Evolutionary conservation across 2,888 invertebrate species (phyloP).

Genomic region (Chloroclystis v-ata): DNA sequence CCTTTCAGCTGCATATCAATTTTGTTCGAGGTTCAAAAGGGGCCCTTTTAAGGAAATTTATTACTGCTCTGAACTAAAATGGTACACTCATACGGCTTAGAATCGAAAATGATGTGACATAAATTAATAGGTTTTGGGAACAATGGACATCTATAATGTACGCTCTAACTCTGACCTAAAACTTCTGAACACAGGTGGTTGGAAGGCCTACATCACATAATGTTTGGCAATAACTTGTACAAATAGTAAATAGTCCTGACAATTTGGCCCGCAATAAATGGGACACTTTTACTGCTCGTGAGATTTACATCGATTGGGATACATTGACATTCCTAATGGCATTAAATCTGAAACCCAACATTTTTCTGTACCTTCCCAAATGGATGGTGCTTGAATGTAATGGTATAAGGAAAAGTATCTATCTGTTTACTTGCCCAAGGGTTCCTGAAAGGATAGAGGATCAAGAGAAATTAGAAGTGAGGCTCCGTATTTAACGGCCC

Average conservation of each 20-base stretch:
- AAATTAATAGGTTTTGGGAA: slow-evolving; percentile 5
- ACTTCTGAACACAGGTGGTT: slow-evolving; percentile 18
- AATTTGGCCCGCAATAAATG: slow-evolving; percentile 40
- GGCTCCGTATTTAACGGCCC: slow-evolving; percentile 13
- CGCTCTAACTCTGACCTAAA: slow-evolving; percentile 5
- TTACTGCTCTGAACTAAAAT: slow-evolving; percentile 7
- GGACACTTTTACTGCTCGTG: slow-evolving; percentile 43
- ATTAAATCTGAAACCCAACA: slow-evolving; percentile 48
- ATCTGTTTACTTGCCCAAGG: slow-evolving; percentile 26
- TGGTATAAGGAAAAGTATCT: slow-evolving; percentile 28
- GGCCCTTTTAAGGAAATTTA: slow-evolving; percentile 19
- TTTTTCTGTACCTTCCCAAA: slow-evolving; percentile 38
- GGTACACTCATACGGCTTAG: background rate
- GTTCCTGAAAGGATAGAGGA: slow-evolving; percentile 22
- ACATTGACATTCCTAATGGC: slow-evolving; percentile 46
- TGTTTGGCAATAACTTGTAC: slow-evolving; percentile 1
- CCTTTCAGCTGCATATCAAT: slow-evolving; percentile 42
- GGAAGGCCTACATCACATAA: slow-evolving; percentile 6
- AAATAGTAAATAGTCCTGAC: slow-evolving; percentile 7
- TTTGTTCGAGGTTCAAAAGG: slow-evolving; percentile 36
- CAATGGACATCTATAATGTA: slow-evolving; percentile 9
- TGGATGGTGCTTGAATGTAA: slow-evolving; percentile 44
- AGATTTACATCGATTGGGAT: slow-evolving; percentile 41
- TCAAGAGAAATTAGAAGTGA: slow-evolving; percentile 21
- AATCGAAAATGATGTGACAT: slow-evolving; percentile 2